Conservation (phyloP, 2,888 invertebrate species). For the Ashinkailepas kermadecensis region DNA sequence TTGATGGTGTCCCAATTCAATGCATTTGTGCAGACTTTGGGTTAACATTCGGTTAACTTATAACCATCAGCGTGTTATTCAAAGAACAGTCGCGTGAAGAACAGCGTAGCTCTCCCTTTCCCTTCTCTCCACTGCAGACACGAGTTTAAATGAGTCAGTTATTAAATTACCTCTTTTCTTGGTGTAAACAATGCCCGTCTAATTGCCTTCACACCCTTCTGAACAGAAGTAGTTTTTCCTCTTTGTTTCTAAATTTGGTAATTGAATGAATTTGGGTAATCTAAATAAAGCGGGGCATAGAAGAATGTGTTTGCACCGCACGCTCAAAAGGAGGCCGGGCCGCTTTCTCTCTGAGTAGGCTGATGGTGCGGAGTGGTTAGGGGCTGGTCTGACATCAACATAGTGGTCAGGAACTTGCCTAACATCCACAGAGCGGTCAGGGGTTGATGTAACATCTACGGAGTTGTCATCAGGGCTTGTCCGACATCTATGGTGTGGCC, state of each 20-base stretch:
- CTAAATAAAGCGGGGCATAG: slow-evolving; percentile 8
- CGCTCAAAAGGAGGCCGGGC: neutral
- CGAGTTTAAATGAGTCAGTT: slow-evolving; percentile 7
- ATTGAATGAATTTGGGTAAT: slow-evolving; percentile 20
- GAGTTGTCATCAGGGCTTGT: too few species aligned
- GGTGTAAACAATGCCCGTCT: slow-evolving; percentile 13
- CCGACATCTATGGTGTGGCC: too few species aligned
- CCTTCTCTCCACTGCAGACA: neutral
- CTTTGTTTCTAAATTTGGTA: slow-evolving; percentile 21
- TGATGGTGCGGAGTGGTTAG: too few species aligned
- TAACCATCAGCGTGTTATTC: too few species aligned
- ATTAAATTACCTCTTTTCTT: slow-evolving; percentile 17
- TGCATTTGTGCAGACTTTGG: too few species aligned
- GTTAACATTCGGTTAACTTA: too few species aligned
- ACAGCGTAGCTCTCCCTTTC: neutral
- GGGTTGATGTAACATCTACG: too few species aligned
- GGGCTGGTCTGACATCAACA: too few species aligned
- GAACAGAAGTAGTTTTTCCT: slow-evolving; percentile 4
- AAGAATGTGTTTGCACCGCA: neutral
- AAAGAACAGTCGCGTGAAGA: neutral
- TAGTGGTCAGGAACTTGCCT: too few species aligned
- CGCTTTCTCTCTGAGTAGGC: too few species aligned
- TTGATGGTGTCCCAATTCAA: too few species aligned
- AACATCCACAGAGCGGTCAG: too few species aligned
- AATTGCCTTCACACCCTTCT: slow-evolving; percentile 16